Evolutionary conservation across 92 coral and sea anemone genomes (phyloP), one percentile per base, ranked within the genome.

Genomic region (Siderastrea siderea): DNA sequence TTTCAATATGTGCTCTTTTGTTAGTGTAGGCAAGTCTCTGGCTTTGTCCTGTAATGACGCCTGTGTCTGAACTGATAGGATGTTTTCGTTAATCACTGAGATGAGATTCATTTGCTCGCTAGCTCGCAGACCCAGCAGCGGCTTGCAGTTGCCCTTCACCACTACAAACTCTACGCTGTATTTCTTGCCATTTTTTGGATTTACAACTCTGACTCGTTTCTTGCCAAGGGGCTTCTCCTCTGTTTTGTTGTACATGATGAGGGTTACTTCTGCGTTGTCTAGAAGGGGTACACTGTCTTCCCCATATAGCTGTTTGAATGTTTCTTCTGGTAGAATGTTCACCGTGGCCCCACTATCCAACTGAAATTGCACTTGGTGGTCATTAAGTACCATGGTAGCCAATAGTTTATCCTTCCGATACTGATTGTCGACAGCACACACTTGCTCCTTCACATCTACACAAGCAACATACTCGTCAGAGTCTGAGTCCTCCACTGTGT

Each of bases 171-270:
- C 79, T 57, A 91, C 87, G 43, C 91, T 91, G 71, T 87, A 91
- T 47, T 68, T 68, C 66, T n/a, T 87, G 15, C 88, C 83, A 75
- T 91, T 87, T 70, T 47, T 76, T 13, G 92, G 92, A 47, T 87
- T 91, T 50, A 77, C 73, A 74, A 87, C 81, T 87, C 50, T 47
- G 52, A 91, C 89, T 6, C 83, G 55, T 71, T 87, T 87, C 89
- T 83, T 91, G 86, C 89, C 89, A 51, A 87, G 3, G 5, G 86
- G 94, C 73, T 77, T 82, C 76, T 91, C 86, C 79, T 90, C 93
- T 44, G 82, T 71, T 55, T 85, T 71, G 71, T 84, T 90, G 77
- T 79, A 90, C 93, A 90, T 79, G 46, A 82, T 61, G 0, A 91
- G 81, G 17, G 86, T 76, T 57, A 68, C 51, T 11, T 87, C 58